Percentiles rank a stretch among this genome's conserved stretches.
Conservation (phyloP, 2,888 invertebrate species). For the Copidosoma aretas region DNA sequence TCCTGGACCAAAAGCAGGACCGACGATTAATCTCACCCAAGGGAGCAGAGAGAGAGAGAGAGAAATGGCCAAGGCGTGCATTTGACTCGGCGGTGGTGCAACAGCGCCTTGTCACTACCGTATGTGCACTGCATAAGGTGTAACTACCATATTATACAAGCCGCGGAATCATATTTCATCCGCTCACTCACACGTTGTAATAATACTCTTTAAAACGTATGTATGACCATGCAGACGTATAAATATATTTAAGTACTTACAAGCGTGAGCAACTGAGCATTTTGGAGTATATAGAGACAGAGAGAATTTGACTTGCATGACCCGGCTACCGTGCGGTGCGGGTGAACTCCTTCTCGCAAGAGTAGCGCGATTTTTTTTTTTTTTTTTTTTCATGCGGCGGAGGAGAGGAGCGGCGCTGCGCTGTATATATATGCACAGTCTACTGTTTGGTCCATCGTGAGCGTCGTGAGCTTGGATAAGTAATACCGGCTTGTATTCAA, state of each 20-base stretch:
- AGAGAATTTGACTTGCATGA: slow-evolving; percentile 25
- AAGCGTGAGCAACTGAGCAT: neutral
- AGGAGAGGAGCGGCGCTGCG: neutral
- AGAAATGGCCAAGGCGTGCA: neutral
- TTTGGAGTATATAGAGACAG: neutral
- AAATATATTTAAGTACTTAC: too few relatives aligned
- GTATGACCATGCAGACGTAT: too few relatives aligned
- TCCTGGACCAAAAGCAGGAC: neutral
- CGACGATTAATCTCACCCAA: neutral
- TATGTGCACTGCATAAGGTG: too few relatives aligned
- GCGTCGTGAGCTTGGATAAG: neutral
- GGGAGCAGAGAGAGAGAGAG: neutral
- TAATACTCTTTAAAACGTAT: neutral
- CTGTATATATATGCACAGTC: neutral
- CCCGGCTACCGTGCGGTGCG: neutral
- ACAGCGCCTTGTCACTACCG: slow-evolving; percentile 2
- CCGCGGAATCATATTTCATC: slow-evolving; percentile 14
- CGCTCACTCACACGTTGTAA: neutral
- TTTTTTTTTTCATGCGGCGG: too few relatives aligned
- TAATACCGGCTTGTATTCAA: too few relatives aligned
- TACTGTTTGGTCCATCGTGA: neutral
- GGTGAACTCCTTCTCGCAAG: too few relatives aligned
- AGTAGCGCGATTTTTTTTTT: too few relatives aligned
- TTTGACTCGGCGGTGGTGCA: neutral
- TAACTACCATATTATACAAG: too few relatives aligned